These are phyloP conservation scores for Cyphomyrus discorhynchus DNA, from an alignment of 2,113 vertebrate species.

Conservation along the genomic window DNA sequence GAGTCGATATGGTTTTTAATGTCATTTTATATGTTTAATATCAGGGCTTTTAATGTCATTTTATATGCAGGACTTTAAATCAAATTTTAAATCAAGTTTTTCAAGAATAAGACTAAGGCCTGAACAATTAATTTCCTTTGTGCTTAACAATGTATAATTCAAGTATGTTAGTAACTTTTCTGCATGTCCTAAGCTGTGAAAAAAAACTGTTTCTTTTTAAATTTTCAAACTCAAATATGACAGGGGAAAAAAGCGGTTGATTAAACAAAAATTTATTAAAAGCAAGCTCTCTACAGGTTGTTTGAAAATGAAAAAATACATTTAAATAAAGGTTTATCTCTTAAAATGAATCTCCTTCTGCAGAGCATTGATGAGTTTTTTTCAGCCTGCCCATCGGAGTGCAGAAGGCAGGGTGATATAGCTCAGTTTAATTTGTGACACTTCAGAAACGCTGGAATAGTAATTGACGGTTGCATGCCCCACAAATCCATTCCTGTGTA, in stretches of 20 bases:
- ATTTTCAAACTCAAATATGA: not conserved
- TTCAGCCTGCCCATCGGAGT: not conserved
- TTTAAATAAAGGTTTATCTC: not conserved
- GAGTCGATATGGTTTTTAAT: not conserved
- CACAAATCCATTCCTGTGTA: not conserved
- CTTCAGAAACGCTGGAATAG: not conserved
- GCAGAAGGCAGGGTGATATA: not conserved
- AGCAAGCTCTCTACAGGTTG: not conserved
- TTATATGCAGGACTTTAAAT: not conserved
- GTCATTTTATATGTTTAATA: not conserved
- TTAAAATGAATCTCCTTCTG: not conserved
- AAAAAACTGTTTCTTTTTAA: not conserved
- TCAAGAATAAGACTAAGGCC: not conserved
- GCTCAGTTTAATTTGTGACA: constrained; percentile 4
- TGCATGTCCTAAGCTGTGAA: not conserved
- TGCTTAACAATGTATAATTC: not conserved
- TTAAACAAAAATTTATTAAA: not conserved
- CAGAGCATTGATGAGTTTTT: not conserved
- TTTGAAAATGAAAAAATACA: not conserved
- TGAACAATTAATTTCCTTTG: not conserved
- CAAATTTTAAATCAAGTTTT: not conserved
- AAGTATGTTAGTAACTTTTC: not conserved
- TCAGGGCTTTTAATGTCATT: not conserved
- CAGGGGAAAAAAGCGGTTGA: not conserved
- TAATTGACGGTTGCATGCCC: not conserved